Percentiles rank a stretch among this genome's conserved stretches.
These are phyloP conservation scores for Notothenia rossii DNA, from an alignment of 2,113 vertebrate genomes.

Conservation along the genomic window DNA sequence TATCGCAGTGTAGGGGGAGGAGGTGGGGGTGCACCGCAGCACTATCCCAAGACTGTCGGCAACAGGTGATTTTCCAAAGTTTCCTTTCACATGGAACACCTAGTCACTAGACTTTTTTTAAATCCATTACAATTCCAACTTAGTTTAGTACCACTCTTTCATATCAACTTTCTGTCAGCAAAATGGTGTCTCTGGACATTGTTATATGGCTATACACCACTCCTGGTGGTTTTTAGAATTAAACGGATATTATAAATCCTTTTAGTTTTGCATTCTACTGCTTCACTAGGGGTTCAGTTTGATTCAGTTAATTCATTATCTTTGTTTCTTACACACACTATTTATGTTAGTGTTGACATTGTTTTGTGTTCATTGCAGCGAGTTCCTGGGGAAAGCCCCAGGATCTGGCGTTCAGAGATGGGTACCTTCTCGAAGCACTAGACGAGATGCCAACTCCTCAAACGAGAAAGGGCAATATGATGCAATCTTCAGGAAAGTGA, in stretches of 20 bases:
- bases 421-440: slow-evolving; percentile 99
- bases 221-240: not conserved
- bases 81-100: slow-evolving; percentile 9
- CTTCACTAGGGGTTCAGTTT: not conserved
- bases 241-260: not conserved
- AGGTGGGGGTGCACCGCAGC: slow-evolving; percentile 99
- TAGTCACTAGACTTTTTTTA: not conserved
- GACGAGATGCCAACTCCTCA: slow-evolving; percentile 98
- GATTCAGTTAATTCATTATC: not conserved
- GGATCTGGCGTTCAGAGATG: slow-evolving; percentile 99
- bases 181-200: not conserved
- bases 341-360: not conserved
- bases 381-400: slow-evolving; percentile 99
- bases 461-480: slow-evolving; percentile 98
- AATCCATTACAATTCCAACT: not conserved
- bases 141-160: not conserved
- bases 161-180: not conserved
- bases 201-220: not conserved
- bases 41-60: slow-evolving; percentile 99
- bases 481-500: slow-evolving; percentile 99
- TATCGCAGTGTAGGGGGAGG: slow-evolving; percentile 95
- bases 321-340: too few species aligned
- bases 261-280: not conserved
- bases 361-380: slow-evolving; percentile 82
- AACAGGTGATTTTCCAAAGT: slow-evolving; percentile 88